phyloP scores from a whole-genome alignment of 92 coral and sea anemone genomes.

The Bergia sp. region DNA sequence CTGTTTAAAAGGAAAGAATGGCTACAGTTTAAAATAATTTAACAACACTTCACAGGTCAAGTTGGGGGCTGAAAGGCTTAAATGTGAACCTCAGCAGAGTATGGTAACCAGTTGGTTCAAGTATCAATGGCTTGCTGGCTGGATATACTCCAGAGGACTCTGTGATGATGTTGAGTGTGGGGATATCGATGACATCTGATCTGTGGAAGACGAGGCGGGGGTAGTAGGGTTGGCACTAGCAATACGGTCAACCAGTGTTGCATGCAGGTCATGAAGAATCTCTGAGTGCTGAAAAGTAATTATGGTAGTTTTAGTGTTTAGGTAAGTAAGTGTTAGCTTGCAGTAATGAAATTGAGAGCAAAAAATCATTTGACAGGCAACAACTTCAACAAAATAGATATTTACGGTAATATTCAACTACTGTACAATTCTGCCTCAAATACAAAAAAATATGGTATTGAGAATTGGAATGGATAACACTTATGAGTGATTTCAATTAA shows the following conservation, averaged over 20 bases:
- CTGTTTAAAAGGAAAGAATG: too few species aligned
- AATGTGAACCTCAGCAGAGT: too few species aligned
- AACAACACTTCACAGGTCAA: too few species aligned
- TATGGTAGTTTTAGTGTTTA: not conserved
- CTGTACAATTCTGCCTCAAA: too few species aligned
- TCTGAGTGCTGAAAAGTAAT: slow-evolving; percentile 73
- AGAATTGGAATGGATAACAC: too few species aligned
- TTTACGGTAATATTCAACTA: too few species aligned
- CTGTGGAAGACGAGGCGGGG: slow-evolving; percentile 80
- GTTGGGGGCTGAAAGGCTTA: too few species aligned
- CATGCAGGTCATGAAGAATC: slow-evolving; percentile 88
- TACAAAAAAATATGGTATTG: too few species aligned
- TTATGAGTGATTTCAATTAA: too few species aligned
- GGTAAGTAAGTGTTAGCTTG: not conserved
- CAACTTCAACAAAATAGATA: too few species aligned
- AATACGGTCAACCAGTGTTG: slow-evolving; percentile 84
- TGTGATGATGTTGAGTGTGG: slow-evolving; percentile 90
- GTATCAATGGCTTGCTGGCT: slow-evolving; percentile 52
- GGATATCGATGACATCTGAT: slow-evolving; percentile 91
- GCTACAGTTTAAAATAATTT: too few species aligned
- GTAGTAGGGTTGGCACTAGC: slow-evolving; percentile 82
- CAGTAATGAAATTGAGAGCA: not conserved
- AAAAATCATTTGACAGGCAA: not conserved
- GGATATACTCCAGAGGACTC: slow-evolving; percentile 83
- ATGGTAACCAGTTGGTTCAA: not conserved